Evolutionary conservation across 2,888 invertebrate genomes (phyloP).

Genomic region (Eupithecia centaureata): DNA sequence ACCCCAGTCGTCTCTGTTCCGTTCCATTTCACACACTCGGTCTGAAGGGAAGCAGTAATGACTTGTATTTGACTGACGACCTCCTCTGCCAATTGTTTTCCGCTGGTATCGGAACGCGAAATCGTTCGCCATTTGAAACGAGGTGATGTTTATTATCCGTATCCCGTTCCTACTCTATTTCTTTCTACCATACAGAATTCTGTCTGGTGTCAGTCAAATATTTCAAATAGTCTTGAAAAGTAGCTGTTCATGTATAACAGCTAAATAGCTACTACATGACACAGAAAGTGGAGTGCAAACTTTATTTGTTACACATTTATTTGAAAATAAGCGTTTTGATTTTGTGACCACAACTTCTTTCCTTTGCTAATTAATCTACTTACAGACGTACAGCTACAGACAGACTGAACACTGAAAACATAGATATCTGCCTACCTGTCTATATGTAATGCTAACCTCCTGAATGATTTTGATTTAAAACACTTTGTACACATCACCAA

Average conservation of each 20-base stretch:
- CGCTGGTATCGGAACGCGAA: constrained; percentile 63
- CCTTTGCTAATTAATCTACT: background rate
- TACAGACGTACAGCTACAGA: too few relatives aligned
- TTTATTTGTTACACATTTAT: too few relatives aligned
- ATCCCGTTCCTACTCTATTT: constrained; percentile 9
- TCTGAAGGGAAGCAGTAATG: constrained; percentile 69
- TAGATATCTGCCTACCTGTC: background rate
- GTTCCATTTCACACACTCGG: constrained; percentile 57
- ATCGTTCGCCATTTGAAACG: constrained; percentile 57
- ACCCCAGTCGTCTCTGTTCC: constrained; percentile 29
- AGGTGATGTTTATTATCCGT: constrained; percentile 29
- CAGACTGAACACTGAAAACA: too few relatives aligned
- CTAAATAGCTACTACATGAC: too few relatives aligned
- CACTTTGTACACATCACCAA: background rate
- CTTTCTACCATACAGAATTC: background rate
- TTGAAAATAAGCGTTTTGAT: too few relatives aligned
- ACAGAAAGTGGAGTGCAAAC: too few relatives aligned
- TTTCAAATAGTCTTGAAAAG: too few relatives aligned
- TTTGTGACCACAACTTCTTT: background rate
- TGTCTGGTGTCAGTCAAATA: too few relatives aligned
- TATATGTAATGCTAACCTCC: background rate
- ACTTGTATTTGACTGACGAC: constrained; percentile 62
- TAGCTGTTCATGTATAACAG: too few relatives aligned
- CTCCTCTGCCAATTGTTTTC: constrained; percentile 67
- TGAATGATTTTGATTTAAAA: background rate